phyloP scores from a whole-genome alignment of 2,113 vertebrate genomes.

The Stictonetta naevosa region DNA sequence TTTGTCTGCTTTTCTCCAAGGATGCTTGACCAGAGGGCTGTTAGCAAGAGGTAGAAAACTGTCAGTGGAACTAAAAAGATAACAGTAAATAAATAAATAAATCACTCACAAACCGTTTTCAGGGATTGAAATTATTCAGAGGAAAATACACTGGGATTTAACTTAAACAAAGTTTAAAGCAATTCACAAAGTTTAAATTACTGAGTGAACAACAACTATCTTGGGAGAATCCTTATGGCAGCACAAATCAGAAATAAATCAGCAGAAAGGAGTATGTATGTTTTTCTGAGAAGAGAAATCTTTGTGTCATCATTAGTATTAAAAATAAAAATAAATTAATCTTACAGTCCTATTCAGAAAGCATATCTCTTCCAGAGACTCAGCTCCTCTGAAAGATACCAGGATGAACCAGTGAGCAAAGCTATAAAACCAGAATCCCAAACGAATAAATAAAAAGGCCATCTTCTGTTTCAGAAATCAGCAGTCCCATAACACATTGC shows the following conservation, averaged over 20 bases:
- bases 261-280: constrained; percentile 8
- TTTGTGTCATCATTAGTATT: constrained; percentile 8
- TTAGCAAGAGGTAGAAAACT: constrained; percentile 44
- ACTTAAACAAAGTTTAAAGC: constrained; percentile 63
- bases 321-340: neutral
- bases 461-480: constrained; percentile 68
- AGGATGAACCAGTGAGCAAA: neutral
- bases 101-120: neutral
- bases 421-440: constrained; percentile 59
- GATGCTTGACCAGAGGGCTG: constrained; percentile 38
- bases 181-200: constrained; percentile 59
- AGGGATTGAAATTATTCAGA: constrained; percentile 23
- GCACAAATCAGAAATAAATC: constrained; percentile 41
- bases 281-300: constrained; percentile 28
- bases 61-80: neutral
- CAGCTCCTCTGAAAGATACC: neutral
- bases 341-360: neutral
- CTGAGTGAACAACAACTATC: constrained; percentile 41
- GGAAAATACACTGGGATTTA: constrained; percentile 25
- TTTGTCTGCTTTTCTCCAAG: constrained; percentile 42
- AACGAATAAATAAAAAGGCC: constrained; percentile 68
- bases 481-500: constrained; percentile 54
- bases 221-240: constrained; percentile 36
- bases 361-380: neutral
- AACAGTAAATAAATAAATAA: constrained; percentile 12